Conservation (phyloP, 2,797 vertebrate species). For the Cossypha caffra region DNA sequence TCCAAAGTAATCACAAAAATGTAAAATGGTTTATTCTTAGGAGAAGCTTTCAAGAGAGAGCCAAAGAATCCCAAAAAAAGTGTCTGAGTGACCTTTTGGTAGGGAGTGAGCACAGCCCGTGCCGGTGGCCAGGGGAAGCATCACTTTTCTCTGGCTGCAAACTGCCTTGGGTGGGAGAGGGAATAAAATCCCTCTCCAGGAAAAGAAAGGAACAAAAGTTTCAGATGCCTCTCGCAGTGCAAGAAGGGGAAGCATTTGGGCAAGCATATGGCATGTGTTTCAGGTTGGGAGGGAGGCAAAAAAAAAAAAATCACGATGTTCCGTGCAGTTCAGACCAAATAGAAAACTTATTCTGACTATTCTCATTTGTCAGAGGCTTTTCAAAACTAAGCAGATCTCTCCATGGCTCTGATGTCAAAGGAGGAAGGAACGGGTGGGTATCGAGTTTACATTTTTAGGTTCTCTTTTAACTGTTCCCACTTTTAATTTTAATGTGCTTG, state of each 20-base stretch:
- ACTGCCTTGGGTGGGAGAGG: slow-evolving; percentile 3
- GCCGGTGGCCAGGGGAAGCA: neutral
- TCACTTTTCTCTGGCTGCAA: neutral
- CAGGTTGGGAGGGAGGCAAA: slow-evolving; percentile 12
- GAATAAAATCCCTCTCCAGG: neutral
- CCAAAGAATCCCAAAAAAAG: neutral
- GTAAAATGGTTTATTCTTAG: slow-evolving; percentile 44
- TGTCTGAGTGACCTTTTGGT: neutral
- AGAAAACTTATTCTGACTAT: slow-evolving; percentile 74
- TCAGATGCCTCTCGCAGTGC: neutral
- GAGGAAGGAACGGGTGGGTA: slow-evolving; percentile 35
- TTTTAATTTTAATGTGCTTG: slow-evolving; percentile 61
- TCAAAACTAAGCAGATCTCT: slow-evolving; percentile 72
- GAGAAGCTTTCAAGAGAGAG: slow-evolving; percentile 35
- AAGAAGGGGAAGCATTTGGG: slow-evolving; percentile 47
- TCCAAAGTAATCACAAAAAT: slow-evolving; percentile 41
- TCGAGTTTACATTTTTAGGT: neutral
- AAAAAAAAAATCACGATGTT: slow-evolving; percentile 7
- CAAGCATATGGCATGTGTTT: slow-evolving; percentile 46
- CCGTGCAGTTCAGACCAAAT: slow-evolving; percentile 61
- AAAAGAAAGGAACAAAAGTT: slow-evolving; percentile 33
- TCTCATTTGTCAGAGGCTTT: slow-evolving; percentile 69
- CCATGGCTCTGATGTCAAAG: slow-evolving; percentile 24
- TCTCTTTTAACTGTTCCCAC: slow-evolving; percentile 21
- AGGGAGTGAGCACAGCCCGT: fast-evolving